These are phyloP conservation scores for Asobara japonica DNA, from an alignment of 1,140 invertebrate species.

Conservation along the genomic window DNA sequence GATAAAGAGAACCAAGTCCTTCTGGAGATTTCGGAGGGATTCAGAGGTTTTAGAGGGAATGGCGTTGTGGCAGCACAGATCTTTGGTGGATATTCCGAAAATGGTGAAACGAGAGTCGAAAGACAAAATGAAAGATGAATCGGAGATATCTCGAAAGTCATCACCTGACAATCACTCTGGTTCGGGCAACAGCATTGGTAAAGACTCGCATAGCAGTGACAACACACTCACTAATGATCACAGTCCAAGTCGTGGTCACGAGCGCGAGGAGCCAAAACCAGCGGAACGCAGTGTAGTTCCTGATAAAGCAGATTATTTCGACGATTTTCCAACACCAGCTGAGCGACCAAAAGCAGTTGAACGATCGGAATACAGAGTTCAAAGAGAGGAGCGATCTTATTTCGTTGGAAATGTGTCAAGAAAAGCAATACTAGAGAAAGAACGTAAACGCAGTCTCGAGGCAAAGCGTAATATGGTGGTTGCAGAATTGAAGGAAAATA, in stretches of 20 bases:
- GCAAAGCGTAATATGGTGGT: conserved; percentile 62
- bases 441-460: conserved; percentile 69
- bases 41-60: conserved; percentile 83
- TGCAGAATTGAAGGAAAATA: conserved; percentile 60
- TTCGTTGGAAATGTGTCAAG: conserved; percentile 64
- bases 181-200: conserved; percentile 54
- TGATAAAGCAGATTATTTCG: conserved; percentile 57
- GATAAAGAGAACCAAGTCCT: conserved; percentile 84
- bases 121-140: conserved; percentile 60
- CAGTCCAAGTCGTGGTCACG: neutral
- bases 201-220: conserved; percentile 57
- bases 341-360: conserved; percentile 67
- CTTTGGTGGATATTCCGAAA: conserved; percentile 73
- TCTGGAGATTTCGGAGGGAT: conserved; percentile 81
- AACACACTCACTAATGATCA: conserved; percentile 59
- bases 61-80: conserved; percentile 86
- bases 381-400: conserved; percentile 63
- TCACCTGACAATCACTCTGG: conserved; percentile 60
- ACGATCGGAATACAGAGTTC: conserved; percentile 66
- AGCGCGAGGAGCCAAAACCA: conserved; percentile 57
- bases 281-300: conserved; percentile 60
- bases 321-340: conserved; percentile 59
- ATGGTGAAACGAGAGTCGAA: conserved; percentile 70
- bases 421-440: conserved; percentile 67
- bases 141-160: conserved; percentile 57